phyloP scores from a whole-genome alignment of 2,113 vertebrate genomes.

The Sceloporus undulatus region DNA sequence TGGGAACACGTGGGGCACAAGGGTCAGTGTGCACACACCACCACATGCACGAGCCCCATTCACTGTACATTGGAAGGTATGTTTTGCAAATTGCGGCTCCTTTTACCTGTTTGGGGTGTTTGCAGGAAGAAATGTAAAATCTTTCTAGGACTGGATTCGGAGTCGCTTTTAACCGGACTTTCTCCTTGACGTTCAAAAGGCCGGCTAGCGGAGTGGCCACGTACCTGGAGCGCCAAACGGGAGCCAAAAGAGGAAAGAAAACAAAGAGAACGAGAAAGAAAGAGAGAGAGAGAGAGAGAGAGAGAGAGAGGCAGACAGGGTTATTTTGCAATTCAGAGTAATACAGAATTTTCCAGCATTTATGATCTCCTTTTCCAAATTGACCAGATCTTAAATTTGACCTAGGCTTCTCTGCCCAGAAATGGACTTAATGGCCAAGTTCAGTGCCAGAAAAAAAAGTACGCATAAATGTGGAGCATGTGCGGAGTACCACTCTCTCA shows the following conservation, averaged over 20 bases:
- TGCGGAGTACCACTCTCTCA: too few species aligned
- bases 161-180: conserved; percentile 82
- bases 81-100: too few species aligned
- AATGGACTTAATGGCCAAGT: not conserved
- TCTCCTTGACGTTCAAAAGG: conserved; percentile 90
- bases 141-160: conserved; percentile 86
- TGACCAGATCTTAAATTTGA: not conserved
- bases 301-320: not conserved
- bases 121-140: conserved; percentile 83
- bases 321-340: not conserved
- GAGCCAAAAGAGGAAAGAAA: not conserved
- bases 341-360: too few species aligned
- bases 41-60: too few species aligned
- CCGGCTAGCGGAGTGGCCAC: conserved; percentile 87
- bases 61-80: too few species aligned
- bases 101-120: conserved; percentile 89
- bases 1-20: too few species aligned
- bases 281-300: not conserved
- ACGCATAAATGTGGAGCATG: too few species aligned
- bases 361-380: too few species aligned
- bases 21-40: too few species aligned
- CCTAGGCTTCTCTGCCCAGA: not conserved
- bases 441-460: not conserved
- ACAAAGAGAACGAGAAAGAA: not conserved
- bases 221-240: conserved; percentile 55